phyloP scores from a whole-genome alignment of 2,888 invertebrate species.

The Ormia ochracea region DNA sequence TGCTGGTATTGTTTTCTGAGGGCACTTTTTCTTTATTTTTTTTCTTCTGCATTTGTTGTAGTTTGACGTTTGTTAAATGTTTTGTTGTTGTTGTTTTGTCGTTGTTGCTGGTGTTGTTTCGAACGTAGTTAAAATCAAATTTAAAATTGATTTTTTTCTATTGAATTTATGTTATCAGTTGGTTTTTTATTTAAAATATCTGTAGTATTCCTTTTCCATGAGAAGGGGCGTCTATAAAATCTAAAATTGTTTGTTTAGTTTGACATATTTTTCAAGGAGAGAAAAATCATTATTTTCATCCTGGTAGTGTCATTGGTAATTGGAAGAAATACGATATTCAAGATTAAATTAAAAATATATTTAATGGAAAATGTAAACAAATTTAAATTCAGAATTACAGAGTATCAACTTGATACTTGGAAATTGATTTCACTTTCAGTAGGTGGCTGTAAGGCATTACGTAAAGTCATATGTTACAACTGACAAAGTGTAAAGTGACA shows the following conservation, averaged over 20 bases:
- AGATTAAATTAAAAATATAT: background rate
- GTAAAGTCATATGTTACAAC: too few species aligned
- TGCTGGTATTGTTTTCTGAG: slow-evolving; percentile 28
- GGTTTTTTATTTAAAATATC: background rate
- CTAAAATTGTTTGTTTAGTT: background rate
- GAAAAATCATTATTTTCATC: background rate
- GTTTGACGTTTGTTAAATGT: slow-evolving; percentile 2
- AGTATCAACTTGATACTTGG: too few species aligned
- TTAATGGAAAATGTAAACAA: too few species aligned
- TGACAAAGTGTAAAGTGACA: too few species aligned
- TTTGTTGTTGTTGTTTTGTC: background rate
- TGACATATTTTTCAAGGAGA: background rate
- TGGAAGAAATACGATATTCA: background rate
- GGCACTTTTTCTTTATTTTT: background rate
- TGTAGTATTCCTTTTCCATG: background rate
- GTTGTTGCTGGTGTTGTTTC: background rate
- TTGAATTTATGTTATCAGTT: background rate
- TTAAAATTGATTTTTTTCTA: slow-evolving; percentile 41
- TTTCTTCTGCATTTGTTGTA: slow-evolving; percentile 3
- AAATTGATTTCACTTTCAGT: too few species aligned
- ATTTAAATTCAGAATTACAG: too few species aligned
- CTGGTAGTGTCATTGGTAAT: background rate
- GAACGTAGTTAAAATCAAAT: slow-evolving; percentile 41
- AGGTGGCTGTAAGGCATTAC: too few species aligned
- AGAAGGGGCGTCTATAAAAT: background rate